Percentiles rank a stretch among this genome's conserved stretches.
Conservation (phyloP, 2,888 invertebrate species). For the Synergus itoensis region DNA sequence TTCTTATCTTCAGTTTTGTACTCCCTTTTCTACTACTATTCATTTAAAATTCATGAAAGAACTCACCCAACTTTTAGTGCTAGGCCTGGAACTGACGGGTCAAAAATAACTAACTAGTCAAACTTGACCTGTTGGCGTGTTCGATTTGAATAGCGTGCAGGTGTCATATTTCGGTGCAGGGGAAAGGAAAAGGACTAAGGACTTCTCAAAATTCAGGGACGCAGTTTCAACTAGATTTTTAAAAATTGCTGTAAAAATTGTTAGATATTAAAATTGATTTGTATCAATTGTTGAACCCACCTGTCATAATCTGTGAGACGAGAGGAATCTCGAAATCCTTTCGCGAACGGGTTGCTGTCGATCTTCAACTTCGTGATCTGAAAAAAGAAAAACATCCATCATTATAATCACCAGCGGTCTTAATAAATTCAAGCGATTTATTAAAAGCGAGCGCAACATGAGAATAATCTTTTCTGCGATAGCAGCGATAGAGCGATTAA, state of each 20-base stretch:
- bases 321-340: conserved; percentile 91
- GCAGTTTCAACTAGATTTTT: neutral
- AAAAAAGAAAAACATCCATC: conserved; percentile 59
- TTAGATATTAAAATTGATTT: conserved; percentile 24
- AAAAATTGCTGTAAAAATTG: neutral
- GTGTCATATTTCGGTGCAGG: conserved; percentile 26
- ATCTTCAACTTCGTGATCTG: conserved; percentile 92
- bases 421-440: conserved; percentile 40
- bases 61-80: neutral
- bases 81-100: neutral
- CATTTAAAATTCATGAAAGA: conserved; percentile 32
- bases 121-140: conserved; percentile 24
- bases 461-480: conserved; percentile 8
- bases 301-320: conserved; percentile 87
- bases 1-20: neutral
- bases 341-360: conserved; percentile 91
- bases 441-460: conserved; percentile 5
- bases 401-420: conserved; percentile 33
- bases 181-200: neutral
- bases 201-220: conserved; percentile 15
- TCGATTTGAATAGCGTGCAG: conserved; percentile 28
- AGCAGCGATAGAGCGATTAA: conserved; percentile 27
- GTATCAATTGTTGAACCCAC: conserved; percentile 76
- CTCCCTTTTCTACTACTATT: conserved; percentile 36
- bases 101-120: conserved; percentile 22